Percentiles rank a stretch among this genome's conserved stretches.
phyloP scores from a whole-genome alignment of 2,113 vertebrate genomes.

The Hemiscyllium ocellatum region DNA sequence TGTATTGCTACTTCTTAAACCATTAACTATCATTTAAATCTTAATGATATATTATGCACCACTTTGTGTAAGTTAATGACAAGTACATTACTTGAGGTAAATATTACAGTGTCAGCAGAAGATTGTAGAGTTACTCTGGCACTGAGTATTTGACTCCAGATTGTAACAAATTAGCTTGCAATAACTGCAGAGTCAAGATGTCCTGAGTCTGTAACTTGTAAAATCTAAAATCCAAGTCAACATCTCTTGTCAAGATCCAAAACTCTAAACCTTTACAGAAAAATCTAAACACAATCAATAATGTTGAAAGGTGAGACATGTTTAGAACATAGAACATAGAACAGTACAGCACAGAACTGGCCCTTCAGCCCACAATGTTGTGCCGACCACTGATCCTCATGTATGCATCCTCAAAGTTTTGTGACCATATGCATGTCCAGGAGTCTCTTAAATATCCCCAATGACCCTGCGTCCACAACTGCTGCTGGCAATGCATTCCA shows the following conservation, averaged over 20 bases:
- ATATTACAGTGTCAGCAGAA: background rate
- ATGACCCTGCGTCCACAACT: too few relatives aligned
- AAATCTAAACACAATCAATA: too few relatives aligned
- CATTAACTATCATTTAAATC: background rate
- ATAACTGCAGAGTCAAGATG: background rate
- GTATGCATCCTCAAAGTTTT: too few relatives aligned
- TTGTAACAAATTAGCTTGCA: background rate
- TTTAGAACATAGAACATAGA: too few relatives aligned
- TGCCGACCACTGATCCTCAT: too few relatives aligned
- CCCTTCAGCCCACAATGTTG: too few relatives aligned
- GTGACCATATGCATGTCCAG: too few relatives aligned
- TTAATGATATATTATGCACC: background rate
- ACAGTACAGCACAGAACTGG: too few relatives aligned
- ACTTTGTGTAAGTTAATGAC: background rate
- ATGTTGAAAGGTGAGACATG: too few relatives aligned
- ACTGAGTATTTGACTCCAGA: background rate
- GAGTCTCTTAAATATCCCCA: too few relatives aligned
- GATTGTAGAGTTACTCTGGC: background rate
- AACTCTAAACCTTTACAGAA: background rate
- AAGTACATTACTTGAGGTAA: background rate
- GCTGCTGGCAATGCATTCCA: too few relatives aligned
- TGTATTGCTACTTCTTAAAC: background rate
- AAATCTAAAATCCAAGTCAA: background rate
- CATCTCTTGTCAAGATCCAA: background rate
- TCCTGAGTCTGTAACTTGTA: background rate